Evolutionary conservation across 2,113 vertebrate species (phyloP).

Genomic region (Ptychochromis oligacanthus): DNA sequence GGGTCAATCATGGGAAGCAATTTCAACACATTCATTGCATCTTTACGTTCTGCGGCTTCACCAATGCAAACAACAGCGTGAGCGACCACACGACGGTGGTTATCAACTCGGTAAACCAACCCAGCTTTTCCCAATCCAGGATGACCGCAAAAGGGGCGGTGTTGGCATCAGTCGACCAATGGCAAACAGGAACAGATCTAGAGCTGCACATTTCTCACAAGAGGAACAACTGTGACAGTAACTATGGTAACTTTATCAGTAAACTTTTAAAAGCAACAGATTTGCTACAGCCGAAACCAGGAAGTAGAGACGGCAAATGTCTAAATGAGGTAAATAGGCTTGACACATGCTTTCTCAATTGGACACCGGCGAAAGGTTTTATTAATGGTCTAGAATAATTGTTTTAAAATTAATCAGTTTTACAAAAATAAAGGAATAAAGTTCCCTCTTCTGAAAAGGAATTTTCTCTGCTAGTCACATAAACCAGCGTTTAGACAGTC

Average conservation of each 20-base stretch:
- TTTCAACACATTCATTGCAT: background rate
- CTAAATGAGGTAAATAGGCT: background rate
- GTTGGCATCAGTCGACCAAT: too few species aligned
- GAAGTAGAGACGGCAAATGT: background rate
- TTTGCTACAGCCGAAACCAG: accelerated
- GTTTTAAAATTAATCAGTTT: background rate
- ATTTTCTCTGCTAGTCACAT: background rate
- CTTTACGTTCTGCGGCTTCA: background rate
- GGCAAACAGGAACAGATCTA: background rate
- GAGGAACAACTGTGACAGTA: background rate
- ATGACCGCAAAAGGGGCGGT: background rate
- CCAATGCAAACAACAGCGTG: background rate
- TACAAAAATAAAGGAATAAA: background rate
- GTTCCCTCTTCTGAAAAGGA: background rate
- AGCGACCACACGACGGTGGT: background rate
- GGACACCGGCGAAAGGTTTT: background rate
- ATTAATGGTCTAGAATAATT: background rate
- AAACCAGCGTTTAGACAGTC: background rate
- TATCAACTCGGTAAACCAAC: background rate
- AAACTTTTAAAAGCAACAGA: background rate
- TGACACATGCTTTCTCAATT: background rate
- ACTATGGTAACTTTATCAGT: background rate
- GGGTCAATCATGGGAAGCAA: background rate
- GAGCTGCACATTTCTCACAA: background rate
- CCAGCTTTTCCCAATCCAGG: background rate